phyloP scores from a whole-genome alignment of 2,797 vertebrate species.

The Trachops cirrhosus region DNA sequence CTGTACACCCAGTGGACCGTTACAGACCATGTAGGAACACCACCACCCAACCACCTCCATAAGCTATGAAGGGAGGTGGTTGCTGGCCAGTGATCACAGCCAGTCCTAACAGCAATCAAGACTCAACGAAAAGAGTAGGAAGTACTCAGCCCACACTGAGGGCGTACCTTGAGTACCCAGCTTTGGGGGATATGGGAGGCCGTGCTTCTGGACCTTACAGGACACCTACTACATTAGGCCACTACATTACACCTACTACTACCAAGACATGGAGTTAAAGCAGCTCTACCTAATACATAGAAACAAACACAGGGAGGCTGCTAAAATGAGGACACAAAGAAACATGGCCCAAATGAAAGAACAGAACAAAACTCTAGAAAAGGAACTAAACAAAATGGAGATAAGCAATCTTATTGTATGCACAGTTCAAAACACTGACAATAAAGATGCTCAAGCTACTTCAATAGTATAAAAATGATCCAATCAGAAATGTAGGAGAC shows the following conservation, averaged over 20 bases:
- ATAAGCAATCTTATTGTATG: not conserved
- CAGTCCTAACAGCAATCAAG: not conserved
- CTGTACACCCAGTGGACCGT: not conserved
- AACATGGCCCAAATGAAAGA: not conserved
- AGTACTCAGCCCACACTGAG: not conserved
- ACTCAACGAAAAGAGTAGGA: not conserved
- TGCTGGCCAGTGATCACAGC: not conserved
- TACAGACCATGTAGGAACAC: not conserved
- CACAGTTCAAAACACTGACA: not conserved
- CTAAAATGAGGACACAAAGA: not conserved
- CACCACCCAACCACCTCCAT: not conserved
- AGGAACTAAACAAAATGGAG: not conserved
- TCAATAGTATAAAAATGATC: not conserved
- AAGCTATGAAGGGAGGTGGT: not conserved
- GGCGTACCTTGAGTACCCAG: not conserved
- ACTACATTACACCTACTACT: too few species aligned
- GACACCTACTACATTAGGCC: not conserved
- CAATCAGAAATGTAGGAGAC: not conserved
- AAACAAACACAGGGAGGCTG: not conserved
- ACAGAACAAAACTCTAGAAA: not conserved
- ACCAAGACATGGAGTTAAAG: not conserved
- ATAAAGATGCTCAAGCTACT: not conserved
- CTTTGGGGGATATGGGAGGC: not conserved
- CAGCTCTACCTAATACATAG: not conserved
- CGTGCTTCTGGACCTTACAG: not conserved